Evolutionary conservation across 2,888 invertebrate genomes (phyloP).

Genomic region (Carterocephalus palaemon): DNA sequence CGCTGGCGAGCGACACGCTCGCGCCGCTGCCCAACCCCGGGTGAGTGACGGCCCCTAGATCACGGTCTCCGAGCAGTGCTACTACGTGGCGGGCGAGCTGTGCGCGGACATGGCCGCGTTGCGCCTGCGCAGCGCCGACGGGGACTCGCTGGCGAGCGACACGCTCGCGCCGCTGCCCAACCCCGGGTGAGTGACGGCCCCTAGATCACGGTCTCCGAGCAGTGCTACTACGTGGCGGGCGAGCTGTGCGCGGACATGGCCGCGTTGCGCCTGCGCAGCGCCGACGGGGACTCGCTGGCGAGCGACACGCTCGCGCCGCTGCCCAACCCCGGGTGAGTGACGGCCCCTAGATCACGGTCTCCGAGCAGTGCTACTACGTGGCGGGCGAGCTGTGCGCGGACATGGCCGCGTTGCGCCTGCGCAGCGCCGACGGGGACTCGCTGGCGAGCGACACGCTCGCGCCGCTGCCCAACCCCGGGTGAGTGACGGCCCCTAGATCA

Average conservation of each 20-base stretch:
- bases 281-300: constrained; percentile 68
- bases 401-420: constrained; percentile 83
- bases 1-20: constrained; percentile 82
- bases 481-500: no score
- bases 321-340: constrained; percentile 78
- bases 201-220: no score
- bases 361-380: constrained; percentile 99
- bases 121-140: constrained; percentile 78
- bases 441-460: constrained; percentile 84
- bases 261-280: constrained; percentile 78
- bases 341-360: no score
- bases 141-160: constrained; percentile 76
- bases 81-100: constrained; percentile 96
- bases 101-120: constrained; percentile 81
- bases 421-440: constrained; percentile 68
- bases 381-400: constrained; percentile 87
- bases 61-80: no score
- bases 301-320: constrained; percentile 88
- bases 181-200: constrained; percentile 55
- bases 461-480: constrained; percentile 84
- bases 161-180: constrained; percentile 89
- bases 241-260: constrained; percentile 83
- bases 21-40: constrained; percentile 86
- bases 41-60: constrained; percentile 38
- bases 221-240: constrained; percentile 98